Evolutionary conservation across 2,113 vertebrate genomes (phyloP), one percentile per base, ranked within the genome.

Genomic region (Puma concolor): DNA sequence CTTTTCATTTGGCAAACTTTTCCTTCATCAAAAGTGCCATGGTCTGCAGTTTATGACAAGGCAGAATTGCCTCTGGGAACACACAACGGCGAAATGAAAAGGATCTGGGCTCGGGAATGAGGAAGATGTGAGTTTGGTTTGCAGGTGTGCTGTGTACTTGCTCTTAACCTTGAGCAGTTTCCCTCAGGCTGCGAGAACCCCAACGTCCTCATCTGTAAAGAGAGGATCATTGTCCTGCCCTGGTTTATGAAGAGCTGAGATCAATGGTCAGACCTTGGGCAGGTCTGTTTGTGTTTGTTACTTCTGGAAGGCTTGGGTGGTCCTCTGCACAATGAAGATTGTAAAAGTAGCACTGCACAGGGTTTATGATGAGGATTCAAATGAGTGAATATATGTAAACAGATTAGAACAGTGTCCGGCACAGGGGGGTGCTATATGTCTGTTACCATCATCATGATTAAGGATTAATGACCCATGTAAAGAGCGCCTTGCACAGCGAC

Each of bases 1-100:
- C 94, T 95, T 98, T 98, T 94, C 95, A 92, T 94, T 95, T 97
- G 72, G 64, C 87, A 96, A 95, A 94, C 82, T 97, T 94, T 85
- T 87, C 84, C 84, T 95, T 96, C 96, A 96, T 97, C 97, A 79
- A 88, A 96, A 96, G 48, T 77, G 29, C 60, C 86, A 60, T 16
- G 72, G 48, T 96, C 50, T 90, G 29, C 1, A 1, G 54, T 90
- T 97, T 83, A 85, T 82, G 83, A 83, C 74, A 94, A 94, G 94
- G 69, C 21, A 81, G 87, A 74, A 48, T n/a, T 36, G 25, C 63
- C 54, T 85, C 79, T 92, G 63, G 33, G 91, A 60, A 92, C 17
- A 31, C 60, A 67, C 60, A 93, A 48, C 54, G 10, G 10, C 90
- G 8, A n/a, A 90, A 66, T 38, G 41, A 54, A 72, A 93, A 95